Percentiles rank a stretch among this genome's conserved stretches.
These are phyloP conservation scores for Lacerta bilineata DNA, from an alignment of 2,797 vertebrate species.

Conservation along the genomic window DNA sequence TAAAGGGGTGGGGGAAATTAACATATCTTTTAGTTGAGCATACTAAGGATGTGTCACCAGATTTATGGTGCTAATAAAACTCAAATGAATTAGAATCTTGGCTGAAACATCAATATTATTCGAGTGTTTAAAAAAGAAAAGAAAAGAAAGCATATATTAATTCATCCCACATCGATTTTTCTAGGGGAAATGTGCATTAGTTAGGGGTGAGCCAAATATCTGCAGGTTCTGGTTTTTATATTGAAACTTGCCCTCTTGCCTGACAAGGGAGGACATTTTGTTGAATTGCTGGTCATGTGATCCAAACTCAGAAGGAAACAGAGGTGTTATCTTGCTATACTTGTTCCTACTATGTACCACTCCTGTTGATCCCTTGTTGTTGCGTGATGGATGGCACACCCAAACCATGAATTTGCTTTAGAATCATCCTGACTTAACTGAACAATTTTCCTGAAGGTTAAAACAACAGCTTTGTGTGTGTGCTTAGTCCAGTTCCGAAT, in stretches of 20 bases:
- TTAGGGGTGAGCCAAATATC: not conserved
- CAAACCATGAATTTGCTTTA: too few species aligned
- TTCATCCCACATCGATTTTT: conserved; percentile 23
- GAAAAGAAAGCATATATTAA: conserved; percentile 11
- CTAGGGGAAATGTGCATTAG: conserved; percentile 6
- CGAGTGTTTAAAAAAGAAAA: not conserved
- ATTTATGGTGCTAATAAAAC: conserved; percentile 35
- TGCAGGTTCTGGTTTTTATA: not conserved
- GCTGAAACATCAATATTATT: conserved; percentile 34
- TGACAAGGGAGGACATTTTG: not conserved
- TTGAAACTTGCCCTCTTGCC: not conserved
- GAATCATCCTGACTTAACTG: too few species aligned
- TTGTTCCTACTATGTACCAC: not conserved
- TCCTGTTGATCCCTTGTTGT: not conserved
- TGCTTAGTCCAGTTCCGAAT: too few species aligned
- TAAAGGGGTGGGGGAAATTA: not conserved
- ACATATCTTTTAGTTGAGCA: conserved; percentile 11
- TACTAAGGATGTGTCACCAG: conserved; percentile 6
- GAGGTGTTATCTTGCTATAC: not conserved
- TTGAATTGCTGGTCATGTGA: not conserved
- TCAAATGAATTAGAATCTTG: conserved; percentile 41
- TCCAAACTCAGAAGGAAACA: not conserved
- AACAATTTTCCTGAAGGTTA: too few species aligned
- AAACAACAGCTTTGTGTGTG: too few species aligned
- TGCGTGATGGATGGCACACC: too few species aligned